Evolutionary conservation across 2,797 vertebrate genomes (phyloP).

Genomic region (Lagocephalus sceleratus): DNA sequence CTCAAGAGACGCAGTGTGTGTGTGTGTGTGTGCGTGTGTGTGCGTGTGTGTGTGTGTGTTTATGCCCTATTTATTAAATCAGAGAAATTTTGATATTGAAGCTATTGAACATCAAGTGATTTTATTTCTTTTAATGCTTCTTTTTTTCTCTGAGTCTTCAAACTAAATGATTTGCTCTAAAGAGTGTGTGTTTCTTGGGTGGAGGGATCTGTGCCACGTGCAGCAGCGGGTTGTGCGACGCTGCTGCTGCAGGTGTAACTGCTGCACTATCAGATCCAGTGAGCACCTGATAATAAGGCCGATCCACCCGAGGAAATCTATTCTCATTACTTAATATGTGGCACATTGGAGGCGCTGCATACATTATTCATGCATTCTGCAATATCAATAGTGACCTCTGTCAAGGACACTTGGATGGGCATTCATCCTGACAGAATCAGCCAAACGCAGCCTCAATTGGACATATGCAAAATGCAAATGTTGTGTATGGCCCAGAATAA

Average conservation of each 20-base stretch:
- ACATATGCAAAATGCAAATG: slow-evolving; percentile 56
- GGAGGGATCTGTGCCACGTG: neutral
- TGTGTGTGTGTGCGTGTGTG: too few relatives aligned
- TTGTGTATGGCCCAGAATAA: slow-evolving; percentile 34
- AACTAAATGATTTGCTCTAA: too few relatives aligned
- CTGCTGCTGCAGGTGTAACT: neutral
- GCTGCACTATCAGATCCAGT: slow-evolving; percentile 37
- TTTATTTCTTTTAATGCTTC: too few relatives aligned
- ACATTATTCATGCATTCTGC: slow-evolving; percentile 65
- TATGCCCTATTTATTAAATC: too few relatives aligned
- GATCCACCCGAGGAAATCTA: slow-evolving; percentile 56
- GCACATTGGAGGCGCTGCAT: slow-evolving; percentile 35
- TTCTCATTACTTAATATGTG: slow-evolving; percentile 57
- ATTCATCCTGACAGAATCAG: slow-evolving; percentile 63
- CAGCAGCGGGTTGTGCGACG: neutral
- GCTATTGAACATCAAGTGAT: too few relatives aligned
- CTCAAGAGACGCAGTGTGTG: too few relatives aligned
- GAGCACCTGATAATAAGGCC: slow-evolving; percentile 41
- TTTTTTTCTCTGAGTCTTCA: too few relatives aligned
- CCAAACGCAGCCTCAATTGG: slow-evolving; percentile 59
- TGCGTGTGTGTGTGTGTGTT: too few relatives aligned
- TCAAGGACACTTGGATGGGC: slow-evolving; percentile 63
- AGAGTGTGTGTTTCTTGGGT: too few relatives aligned
- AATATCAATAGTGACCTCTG: slow-evolving; percentile 61
- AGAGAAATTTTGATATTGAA: too few relatives aligned